phyloP scores from a whole-genome alignment of 2,797 vertebrate species.

The Galago senegalensis region DNA sequence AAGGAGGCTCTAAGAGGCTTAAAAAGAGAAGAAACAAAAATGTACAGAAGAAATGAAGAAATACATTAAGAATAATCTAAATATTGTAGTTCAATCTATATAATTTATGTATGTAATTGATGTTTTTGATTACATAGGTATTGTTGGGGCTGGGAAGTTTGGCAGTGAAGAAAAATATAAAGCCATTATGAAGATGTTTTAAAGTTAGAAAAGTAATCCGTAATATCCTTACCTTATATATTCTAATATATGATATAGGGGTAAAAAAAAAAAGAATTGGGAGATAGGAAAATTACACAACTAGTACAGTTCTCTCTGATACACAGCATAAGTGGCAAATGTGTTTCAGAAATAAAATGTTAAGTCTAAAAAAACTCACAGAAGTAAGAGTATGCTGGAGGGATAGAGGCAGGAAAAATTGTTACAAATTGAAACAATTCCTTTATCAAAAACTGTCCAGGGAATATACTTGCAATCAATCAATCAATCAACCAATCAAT shows the following conservation, averaged over 20 bases:
- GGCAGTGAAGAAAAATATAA: neutral
- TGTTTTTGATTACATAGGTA: neutral
- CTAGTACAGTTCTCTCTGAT: neutral
- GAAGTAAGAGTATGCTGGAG: neutral
- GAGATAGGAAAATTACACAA: neutral
- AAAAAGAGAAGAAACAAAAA: slow-evolving; percentile 7
- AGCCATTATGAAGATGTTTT: neutral
- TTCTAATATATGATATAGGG: neutral
- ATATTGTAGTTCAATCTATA: neutral
- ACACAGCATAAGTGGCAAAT: neutral
- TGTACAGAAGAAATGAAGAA: neutral
- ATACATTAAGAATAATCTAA: neutral
- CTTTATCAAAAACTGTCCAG: neutral
- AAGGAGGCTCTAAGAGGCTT: too few species aligned
- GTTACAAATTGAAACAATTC: neutral
- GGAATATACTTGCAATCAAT: neutral
- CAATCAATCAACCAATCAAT: neutral
- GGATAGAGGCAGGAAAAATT: neutral
- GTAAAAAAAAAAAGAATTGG: neutral
- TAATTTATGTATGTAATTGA: neutral
- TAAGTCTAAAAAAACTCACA: neutral
- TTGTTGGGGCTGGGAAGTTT: neutral
- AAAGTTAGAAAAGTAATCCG: neutral
- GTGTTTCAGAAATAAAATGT: neutral
- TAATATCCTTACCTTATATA: neutral